Base-by-base conservation (phyloP, 1,140 invertebrate genomes). In the Paraescarpia echinospica region DNA sequence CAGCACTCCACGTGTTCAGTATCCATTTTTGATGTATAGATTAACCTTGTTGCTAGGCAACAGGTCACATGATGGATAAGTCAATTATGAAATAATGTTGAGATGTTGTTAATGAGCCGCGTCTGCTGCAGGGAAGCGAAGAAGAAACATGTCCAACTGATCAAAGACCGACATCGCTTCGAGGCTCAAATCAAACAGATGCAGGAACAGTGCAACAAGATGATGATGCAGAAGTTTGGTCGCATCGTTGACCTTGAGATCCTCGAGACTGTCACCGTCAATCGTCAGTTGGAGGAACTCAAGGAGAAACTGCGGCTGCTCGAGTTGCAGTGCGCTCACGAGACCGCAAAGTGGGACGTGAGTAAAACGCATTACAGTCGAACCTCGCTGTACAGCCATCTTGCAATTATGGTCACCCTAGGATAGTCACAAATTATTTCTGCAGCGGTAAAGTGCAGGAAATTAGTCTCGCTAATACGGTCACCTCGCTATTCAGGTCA, bases 191-290 rank as follows among this genome's bases (percentile, higher is more conserved):
- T 96, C 33, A 89, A 41, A 1, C 94, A 95, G 91, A 95, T 96
- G 94, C 95, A 96, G 88, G 94, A 94, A 77, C 94, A 94, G 33
- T 96, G 95, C 91, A 94, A 96, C 92, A 93, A 95, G 91, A 95
- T 96, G 95, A 96, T 96, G 95, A 91, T 95, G 33, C 94, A 94
- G 41, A 96, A 96, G 94, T 96, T 96, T 94, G 96, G 96, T 1
- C 92, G 94, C 18, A 94, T 95, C 35, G 95, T 96, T 33, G 95
- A 96, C 93, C 92, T 96, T 34, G 96, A 96, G 94, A 95, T 95
- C 92, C 93, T 96, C 31, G 96, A 96, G 92, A 95, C 94, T 5
- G 95, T 96, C 27, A 96, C 95, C 12, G 95, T 96, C 0, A 96
- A 96, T 93, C 93, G 95, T 90, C 94, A 94, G 91, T 95, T 96